Evolutionary conservation across 2,888 invertebrate genomes (phyloP).

Genomic region (Rhamphomyia laevipes): DNA sequence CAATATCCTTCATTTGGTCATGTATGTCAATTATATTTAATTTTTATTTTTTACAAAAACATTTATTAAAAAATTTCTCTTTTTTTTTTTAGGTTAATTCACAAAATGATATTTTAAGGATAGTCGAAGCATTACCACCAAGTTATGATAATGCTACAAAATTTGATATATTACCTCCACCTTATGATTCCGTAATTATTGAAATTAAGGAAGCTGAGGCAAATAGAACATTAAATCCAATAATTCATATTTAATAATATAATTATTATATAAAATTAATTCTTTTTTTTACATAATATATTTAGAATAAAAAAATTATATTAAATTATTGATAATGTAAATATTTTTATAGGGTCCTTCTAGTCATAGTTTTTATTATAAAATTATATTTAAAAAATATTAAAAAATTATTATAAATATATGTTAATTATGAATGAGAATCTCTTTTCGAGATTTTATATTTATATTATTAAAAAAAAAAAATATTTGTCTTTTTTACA

Average conservation of each 20-base stretch:
- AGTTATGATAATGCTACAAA: constrained; percentile 38
- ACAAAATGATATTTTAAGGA: constrained; percentile 33
- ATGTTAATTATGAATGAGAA: too few species aligned
- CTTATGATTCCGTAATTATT: constrained; percentile 35
- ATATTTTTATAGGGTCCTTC: too few species aligned
- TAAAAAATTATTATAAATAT: too few species aligned
- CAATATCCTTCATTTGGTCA: constrained; percentile 10
- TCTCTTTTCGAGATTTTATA: too few species aligned
- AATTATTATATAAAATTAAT: not conserved
- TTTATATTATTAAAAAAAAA: too few species aligned
- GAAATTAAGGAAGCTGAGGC: constrained; percentile 22
- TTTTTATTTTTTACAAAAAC: not conserved
- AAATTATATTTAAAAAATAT: too few species aligned
- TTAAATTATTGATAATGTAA: too few species aligned
- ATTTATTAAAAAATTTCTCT: not conserved
- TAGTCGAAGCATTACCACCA: constrained; percentile 35
- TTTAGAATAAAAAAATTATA: too few species aligned
- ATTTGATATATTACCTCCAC: constrained; percentile 35
- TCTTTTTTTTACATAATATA: too few species aligned
- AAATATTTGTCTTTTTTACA: too few species aligned
- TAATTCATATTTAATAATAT: not conserved
- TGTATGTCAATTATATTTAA: constrained; percentile 7
- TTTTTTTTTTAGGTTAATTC: constrained; percentile 28
- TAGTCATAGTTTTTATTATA: too few species aligned
- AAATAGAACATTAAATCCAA: not conserved